Evolutionary conservation across 1,140 invertebrate species (phyloP), one percentile per base, ranked within the genome.

Genomic region (Sitobion miscanthi): DNA sequence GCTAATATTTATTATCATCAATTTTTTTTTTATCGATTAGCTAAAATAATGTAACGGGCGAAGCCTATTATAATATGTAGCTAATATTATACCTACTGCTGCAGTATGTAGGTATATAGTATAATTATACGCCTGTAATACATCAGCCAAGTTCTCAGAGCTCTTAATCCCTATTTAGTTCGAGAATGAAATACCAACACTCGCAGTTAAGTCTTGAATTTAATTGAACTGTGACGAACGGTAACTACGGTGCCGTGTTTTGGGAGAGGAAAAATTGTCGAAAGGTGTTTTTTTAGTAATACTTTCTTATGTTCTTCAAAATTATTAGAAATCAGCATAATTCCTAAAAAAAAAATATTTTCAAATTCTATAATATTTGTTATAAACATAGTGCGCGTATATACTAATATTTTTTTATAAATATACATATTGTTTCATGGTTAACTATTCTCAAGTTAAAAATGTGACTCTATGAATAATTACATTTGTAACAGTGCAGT

Each of bases 61-160:
- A 85, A 85, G 83, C 83, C 38, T 45, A 85, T 85, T 85, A 45
- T 85, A 38, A 83, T 85, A 85, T 85, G 38, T 85, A 85, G 38
- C 62, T 77, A 62, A 25, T 38, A 30, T 30, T 30, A 42, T 42
- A 62, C 57, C 62, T 77, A 77, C 30, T 77, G n/a, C n/a, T 77
- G 62, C 14, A 77, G 62, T 77, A n/a, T 77, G n/a, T 77, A 77
- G 62, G 30, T 69, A 5, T 69, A n/a, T n/a, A 69, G n/a, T 69
- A 69, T n/a, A 77, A 77, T 77, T 20, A 77, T n/a, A 77, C n/a
- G 11, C 62, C 62, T n/a, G 62, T 77, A 77, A 77, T 69, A 77
- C 14, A 77, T 17, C n/a, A 77, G n/a, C 62, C 62, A 77, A 77
- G n/a, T 77, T n/a, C 30, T 1, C 62, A 77, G 62, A n/a, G n/a